Conservation (phyloP, 2,113 vertebrate species). For the Baryphthengus martii region DNA sequence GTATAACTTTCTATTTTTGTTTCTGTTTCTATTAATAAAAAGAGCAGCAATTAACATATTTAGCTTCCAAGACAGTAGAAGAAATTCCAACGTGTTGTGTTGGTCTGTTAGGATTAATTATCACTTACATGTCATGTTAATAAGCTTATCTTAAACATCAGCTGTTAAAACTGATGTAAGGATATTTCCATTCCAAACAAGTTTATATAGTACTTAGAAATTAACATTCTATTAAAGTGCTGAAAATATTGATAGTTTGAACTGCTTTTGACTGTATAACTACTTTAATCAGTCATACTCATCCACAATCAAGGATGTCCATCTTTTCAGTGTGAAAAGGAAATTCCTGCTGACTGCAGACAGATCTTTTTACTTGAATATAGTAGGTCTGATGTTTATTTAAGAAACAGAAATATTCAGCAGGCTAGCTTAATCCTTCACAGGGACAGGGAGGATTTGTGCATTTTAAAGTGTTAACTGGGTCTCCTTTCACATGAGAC, state of each 20-base stretch:
- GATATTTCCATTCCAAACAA: background rate
- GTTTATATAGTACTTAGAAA: background rate
- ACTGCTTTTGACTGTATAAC: background rate
- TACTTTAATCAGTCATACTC: background rate
- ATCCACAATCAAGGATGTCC: background rate
- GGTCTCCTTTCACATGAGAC: background rate
- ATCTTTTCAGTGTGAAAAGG: background rate
- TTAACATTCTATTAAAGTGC: background rate
- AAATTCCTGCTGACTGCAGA: constrained; percentile 1
- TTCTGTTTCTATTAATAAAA: background rate
- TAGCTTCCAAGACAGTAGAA: background rate
- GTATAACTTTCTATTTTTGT: background rate
- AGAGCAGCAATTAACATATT: background rate
- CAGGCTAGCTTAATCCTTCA: background rate
- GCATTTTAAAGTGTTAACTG: background rate
- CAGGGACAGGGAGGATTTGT: background rate
- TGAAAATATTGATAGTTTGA: background rate
- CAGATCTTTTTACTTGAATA: background rate
- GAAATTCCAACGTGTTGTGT: background rate
- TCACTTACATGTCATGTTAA: background rate
- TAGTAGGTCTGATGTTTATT: background rate
- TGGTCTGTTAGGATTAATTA: background rate
- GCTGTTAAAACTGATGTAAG: background rate
- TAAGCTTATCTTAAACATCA: constrained; percentile 8
- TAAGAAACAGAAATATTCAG: background rate